These are phyloP conservation scores for Phaenicophaeus curvirostris DNA, from an alignment of 2,797 vertebrate species.

Conservation along the genomic window DNA sequence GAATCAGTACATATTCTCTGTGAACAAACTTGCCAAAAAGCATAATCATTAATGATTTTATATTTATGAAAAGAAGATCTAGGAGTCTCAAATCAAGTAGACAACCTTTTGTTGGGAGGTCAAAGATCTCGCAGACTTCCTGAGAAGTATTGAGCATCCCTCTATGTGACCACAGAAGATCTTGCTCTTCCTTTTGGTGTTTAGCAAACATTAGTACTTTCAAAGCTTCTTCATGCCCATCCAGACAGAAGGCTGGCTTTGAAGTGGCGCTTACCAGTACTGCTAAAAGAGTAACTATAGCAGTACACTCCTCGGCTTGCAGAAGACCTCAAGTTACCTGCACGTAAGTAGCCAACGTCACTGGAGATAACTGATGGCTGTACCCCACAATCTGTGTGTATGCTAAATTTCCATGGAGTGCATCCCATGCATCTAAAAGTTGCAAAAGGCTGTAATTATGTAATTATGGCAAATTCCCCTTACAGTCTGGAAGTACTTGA, in stretches of 20 bases:
- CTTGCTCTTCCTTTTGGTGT: neutral
- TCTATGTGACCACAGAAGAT: neutral
- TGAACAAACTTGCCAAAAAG: neutral
- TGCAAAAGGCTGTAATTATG: neutral
- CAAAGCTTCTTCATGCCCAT: neutral
- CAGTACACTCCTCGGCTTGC: neutral
- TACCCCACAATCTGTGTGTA: neutral
- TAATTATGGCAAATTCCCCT: neutral
- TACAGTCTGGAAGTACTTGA: neutral
- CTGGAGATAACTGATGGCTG: neutral
- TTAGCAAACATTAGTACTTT: neutral
- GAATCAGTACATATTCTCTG: rapidly evolving
- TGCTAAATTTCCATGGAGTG: neutral
- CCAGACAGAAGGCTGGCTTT: neutral
- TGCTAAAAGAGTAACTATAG: neutral
- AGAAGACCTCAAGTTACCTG: neutral
- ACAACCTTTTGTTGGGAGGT: neutral
- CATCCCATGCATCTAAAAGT: neutral
- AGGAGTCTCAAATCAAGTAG: neutral
- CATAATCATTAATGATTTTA: neutral
- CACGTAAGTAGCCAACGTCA: rapidly evolving
- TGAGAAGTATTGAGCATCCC: neutral
- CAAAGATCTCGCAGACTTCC: neutral
- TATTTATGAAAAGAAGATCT: neutral
- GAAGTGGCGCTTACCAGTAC: neutral